phyloP scores from a whole-genome alignment of 2,797 vertebrate species.

The Cryptoprocta ferox region DNA sequence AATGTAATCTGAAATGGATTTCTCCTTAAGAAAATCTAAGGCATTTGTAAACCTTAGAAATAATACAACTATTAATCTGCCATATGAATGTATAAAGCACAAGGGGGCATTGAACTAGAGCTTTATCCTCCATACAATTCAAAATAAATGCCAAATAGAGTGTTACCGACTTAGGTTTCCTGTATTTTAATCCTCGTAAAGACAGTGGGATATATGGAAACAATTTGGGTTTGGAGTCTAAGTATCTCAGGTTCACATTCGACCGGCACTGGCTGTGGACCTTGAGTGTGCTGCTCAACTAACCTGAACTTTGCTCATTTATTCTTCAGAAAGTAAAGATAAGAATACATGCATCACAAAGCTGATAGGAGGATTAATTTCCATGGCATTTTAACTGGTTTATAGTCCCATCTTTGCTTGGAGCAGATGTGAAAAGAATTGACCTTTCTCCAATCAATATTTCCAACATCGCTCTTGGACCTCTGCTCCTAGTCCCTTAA shows the following conservation, averaged over 20 bases:
- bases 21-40: neutral
- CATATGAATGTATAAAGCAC: neutral
- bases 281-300: neutral
- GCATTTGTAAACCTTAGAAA: neutral
- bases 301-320: neutral
- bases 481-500: neutral
- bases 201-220: neutral
- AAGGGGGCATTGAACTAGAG: neutral
- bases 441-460: neutral
- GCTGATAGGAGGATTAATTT: neutral
- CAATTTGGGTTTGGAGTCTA: too few species aligned
- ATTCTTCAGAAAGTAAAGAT: neutral
- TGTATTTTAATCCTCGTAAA: neutral
- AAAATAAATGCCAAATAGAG: neutral
- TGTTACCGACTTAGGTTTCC: neutral
- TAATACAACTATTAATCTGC: neutral
- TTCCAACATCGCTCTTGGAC: neutral
- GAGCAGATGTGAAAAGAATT: neutral
- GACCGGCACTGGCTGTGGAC: neutral
- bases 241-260: neutral
- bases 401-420: neutral
- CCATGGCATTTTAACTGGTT: neutral
- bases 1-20: neutral
- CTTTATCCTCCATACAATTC: neutral
- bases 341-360: neutral